Conservation (phyloP, 2,113 vertebrate species). For the Nothocercus nigrocapillus region DNA sequence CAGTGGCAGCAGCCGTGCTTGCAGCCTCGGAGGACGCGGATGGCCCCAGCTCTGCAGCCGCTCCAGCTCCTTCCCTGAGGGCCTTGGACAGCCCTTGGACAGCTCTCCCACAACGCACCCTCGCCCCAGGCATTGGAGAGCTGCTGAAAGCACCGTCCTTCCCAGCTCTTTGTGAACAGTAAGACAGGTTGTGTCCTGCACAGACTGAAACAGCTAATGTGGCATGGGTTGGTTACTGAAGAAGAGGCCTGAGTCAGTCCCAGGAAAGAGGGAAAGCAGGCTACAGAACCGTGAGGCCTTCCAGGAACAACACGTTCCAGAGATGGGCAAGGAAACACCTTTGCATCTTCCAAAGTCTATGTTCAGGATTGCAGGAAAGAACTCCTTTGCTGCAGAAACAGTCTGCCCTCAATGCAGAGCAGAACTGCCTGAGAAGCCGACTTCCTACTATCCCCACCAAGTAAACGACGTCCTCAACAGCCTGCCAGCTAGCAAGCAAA, state of each 20-base stretch:
- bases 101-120: no score
- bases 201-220: no score
- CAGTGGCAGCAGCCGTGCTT: no score
- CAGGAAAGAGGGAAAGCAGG: background rate
- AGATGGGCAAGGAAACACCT: background rate
- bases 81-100: no score
- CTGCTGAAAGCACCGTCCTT: no score
- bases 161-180: no score
- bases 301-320: background rate
- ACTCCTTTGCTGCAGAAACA: background rate
- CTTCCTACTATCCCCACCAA: rapidly evolving
- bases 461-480: background rate
- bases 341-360: background rate
- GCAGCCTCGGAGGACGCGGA: no score
- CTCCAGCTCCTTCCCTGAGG: no score
- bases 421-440: background rate
- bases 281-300: background rate
- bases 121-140: no score
- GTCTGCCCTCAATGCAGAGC: background rate
- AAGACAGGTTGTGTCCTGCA: no score
- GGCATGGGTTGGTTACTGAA: background rate
- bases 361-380: background rate
- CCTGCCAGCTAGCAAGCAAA: rapidly evolving
- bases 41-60: no score
- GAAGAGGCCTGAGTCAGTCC: background rate